Evolutionary conservation across 2,113 vertebrate species (phyloP).

Genomic region (Erythrocercus mccallii): DNA sequence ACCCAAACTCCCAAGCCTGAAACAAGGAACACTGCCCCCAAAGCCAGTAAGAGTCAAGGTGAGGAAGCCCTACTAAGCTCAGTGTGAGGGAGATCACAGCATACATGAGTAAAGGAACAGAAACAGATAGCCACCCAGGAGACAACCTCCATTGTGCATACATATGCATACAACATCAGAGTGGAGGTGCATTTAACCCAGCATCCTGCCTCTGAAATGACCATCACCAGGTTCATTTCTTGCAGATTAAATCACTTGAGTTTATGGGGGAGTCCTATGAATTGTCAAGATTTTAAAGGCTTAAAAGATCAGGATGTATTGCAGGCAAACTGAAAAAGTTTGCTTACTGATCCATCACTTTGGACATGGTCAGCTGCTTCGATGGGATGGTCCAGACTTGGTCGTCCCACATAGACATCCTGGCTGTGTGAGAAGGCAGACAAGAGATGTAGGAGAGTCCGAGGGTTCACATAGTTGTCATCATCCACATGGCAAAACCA

Average conservation of each 20-base stretch:
- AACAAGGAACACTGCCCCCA: background rate
- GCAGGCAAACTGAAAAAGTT: background rate
- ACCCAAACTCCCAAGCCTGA: background rate
- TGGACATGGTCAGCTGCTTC: slow-evolving; percentile 89
- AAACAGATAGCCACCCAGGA: background rate
- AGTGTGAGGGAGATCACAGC: background rate
- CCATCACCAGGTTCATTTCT: background rate
- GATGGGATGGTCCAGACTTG: slow-evolving; percentile 95
- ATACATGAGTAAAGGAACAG: background rate
- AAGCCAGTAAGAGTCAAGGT: background rate
- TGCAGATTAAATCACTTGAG: background rate
- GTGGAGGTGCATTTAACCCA: background rate
- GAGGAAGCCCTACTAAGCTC: background rate
- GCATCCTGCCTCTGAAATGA: background rate
- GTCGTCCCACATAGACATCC: slow-evolving; percentile 92
- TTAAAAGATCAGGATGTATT: background rate
- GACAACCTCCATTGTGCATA: background rate
- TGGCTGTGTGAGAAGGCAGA: slow-evolving; percentile 90
- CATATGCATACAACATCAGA: background rate
- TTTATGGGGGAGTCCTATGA: background rate
- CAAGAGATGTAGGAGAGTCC: slow-evolving; percentile 80
- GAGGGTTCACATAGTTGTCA: slow-evolving; percentile 93
- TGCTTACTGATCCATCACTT: slow-evolving; percentile 87
- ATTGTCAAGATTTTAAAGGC: background rate
- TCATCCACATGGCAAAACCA: slow-evolving; percentile 99